Base-by-base conservation (phyloP, 2,797 vertebrate species). In the Catostomus latipinnis region DNA sequence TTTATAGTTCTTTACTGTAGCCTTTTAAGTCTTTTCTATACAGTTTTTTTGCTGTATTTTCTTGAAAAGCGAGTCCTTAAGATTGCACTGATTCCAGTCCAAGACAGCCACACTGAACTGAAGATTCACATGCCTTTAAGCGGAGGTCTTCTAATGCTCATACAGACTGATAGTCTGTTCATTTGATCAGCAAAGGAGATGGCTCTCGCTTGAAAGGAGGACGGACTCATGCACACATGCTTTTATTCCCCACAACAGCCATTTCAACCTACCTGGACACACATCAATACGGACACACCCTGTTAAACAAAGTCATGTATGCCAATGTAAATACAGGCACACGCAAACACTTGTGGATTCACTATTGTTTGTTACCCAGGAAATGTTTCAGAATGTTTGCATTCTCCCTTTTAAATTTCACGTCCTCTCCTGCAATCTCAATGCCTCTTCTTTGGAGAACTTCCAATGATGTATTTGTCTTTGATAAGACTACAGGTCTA, bases 261-360 rank as follows among this genome's bases (percentile, higher is more conserved):
- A 81, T 75, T 78, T 54, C 45, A 22, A 67, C 53, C 73, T 54
- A 82, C 84, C 82, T 76, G 82, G 78, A 52, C 68, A 80, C 52
- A 48, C 9, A 45, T 13, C 50, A 56, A 79, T 72, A 65, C 63
- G 54, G 77, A 71, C 66, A 82, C 80, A 72, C 81, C 78, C 73
- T 76, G 16, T 80, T 72, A 74, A 84, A 54, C 53, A 80, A 67
- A 60, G 69, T 62, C 3, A 73, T 8, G 52, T 66, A 57, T 46
- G 57, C 14, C 54, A 54, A 52, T 4, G 18, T 34, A 66, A 77
- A 77, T 53, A 71, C 11, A 76, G 6, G 9, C 6, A 78, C 57
- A 75, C 8, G 73, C 5, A 6, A 8, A 78, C 46, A 49, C n/a
- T 18, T 48, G 52, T 10, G 4, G 60, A 56, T 72, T 2, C 18